Conservation (phyloP, 2,888 invertebrate genomes). For the Nomada ruficornis region DNA sequence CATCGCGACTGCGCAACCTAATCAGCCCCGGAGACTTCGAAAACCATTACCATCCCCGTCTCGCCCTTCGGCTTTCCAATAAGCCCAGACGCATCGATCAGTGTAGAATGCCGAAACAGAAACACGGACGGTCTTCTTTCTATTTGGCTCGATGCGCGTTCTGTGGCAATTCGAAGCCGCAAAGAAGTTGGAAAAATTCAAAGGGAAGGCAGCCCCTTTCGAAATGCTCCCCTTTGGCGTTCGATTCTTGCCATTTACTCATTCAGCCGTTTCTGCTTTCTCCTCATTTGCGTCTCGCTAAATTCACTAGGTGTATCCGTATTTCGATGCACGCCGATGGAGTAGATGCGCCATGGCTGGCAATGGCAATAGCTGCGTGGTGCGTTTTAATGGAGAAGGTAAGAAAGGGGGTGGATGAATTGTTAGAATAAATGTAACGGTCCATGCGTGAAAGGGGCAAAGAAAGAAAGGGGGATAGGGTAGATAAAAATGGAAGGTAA, state of each 20-base stretch:
- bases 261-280: slow-evolving; percentile 21
- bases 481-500: background rate
- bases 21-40: slow-evolving; percentile 10
- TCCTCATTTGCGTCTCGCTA: slow-evolving; percentile 56
- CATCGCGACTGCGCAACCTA: slow-evolving; percentile 3
- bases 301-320: slow-evolving; percentile 64
- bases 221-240: slow-evolving; percentile 19
- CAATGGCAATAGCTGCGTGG: background rate
- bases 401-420: background rate
- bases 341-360: slow-evolving; percentile 2
- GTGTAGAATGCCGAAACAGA: slow-evolving; percentile 4
- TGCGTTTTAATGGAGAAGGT: background rate
- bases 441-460: background rate
- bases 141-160: background rate
- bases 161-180: slow-evolving; percentile 31
- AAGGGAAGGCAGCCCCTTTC: background rate
- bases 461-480: background rate
- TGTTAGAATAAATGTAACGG: slow-evolving; percentile 23
- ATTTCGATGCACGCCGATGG: slow-evolving; percentile 27
- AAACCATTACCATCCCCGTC: slow-evolving; percentile 4
- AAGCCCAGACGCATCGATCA: slow-evolving; percentile 17
- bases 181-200: slow-evolving; percentile 34
- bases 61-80: background rate
- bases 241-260: slow-evolving; percentile 10
- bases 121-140: slow-evolving; percentile 7